phyloP scores from a whole-genome alignment of 2,113 vertebrate species.

The Thunnus maccoyii region DNA sequence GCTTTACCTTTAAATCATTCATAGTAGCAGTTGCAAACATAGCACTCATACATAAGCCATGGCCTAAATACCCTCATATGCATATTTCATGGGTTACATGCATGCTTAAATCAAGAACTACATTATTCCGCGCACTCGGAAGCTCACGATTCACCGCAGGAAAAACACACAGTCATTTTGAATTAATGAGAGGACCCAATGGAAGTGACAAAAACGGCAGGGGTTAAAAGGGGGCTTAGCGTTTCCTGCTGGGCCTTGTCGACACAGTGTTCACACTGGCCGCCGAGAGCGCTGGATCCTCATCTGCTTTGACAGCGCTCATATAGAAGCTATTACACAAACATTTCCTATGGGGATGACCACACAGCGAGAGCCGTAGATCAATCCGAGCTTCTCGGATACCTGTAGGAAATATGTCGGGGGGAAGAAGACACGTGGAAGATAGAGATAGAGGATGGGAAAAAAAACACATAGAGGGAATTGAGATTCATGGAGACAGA shows the following conservation, averaged over 20 bases:
- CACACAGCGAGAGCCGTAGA: constrained; percentile 65
- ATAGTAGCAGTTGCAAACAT: constrained; percentile 42
- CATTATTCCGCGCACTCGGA: neutral
- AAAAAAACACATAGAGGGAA: constrained; percentile 8
- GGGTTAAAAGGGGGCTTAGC: constrained; percentile 70
- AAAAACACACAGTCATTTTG: constrained; percentile 52
- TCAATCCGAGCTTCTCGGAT: constrained; percentile 64
- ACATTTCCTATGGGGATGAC: constrained; percentile 75
- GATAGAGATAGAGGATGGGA: constrained; percentile 5
- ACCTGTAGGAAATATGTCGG: constrained; percentile 58
- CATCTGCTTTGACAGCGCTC: constrained; percentile 73
- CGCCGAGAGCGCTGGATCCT: constrained; percentile 61
- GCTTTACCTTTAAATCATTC: constrained; percentile 61
- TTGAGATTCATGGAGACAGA: constrained; percentile 3
- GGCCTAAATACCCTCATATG: constrained; percentile 38
- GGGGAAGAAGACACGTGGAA: constrained; percentile 18
- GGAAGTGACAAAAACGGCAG: constrained; percentile 56
- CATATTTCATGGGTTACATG: constrained; percentile 60
- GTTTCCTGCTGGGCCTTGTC: constrained; percentile 66
- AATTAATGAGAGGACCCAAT: constrained; percentile 64
- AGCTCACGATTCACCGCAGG: constrained; percentile 34
- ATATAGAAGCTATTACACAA: constrained; percentile 77
- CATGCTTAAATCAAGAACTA: constrained; percentile 22
- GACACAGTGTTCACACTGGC: constrained; percentile 46
- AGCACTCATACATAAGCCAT: constrained; percentile 59